Conservation (phyloP, 2,888 invertebrate genomes). For the Cyaniris semiargus region DNA sequence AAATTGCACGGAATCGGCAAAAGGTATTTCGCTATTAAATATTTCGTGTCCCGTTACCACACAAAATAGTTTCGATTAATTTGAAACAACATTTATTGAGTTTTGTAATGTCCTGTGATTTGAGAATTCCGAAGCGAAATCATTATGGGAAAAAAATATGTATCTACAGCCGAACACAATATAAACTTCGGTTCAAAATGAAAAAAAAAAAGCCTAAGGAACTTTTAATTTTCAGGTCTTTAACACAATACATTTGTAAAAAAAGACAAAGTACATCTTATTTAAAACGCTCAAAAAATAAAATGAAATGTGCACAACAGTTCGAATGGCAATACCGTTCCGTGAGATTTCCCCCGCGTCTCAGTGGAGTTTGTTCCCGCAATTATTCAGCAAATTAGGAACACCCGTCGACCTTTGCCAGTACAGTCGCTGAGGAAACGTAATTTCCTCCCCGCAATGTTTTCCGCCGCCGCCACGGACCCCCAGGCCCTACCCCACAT, state of each 20-base stretch:
- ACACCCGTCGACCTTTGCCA: constrained; percentile 52
- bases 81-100: neutral
- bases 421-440: constrained; percentile 50
- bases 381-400: constrained; percentile 68
- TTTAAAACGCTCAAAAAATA: constrained; percentile 27
- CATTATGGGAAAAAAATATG: neutral
- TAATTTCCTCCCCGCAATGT: constrained; percentile 62
- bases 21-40: constrained; percentile 17
- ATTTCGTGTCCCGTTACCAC: constrained; percentile 4
- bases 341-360: constrained; percentile 39
- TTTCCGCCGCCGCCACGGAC: constrained; percentile 52
- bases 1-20: constrained; percentile 10
- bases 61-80: constrained; percentile 11
- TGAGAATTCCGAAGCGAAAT: neutral
- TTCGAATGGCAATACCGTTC: constrained; percentile 33
- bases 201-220: too few relatives aligned
- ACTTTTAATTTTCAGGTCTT: neutral
- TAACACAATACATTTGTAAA: neutral
- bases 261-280: too few relatives aligned
- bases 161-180: too few relatives aligned
- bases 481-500: neutral
- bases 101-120: neutral
- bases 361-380: constrained; percentile 41
- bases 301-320: constrained; percentile 30
- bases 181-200: too few relatives aligned